Percentiles rank a stretch among this genome's conserved stretches.
Evolutionary conservation across 2,888 invertebrate genomes (phyloP).

Genomic region (Polyommatus icarus): DNA sequence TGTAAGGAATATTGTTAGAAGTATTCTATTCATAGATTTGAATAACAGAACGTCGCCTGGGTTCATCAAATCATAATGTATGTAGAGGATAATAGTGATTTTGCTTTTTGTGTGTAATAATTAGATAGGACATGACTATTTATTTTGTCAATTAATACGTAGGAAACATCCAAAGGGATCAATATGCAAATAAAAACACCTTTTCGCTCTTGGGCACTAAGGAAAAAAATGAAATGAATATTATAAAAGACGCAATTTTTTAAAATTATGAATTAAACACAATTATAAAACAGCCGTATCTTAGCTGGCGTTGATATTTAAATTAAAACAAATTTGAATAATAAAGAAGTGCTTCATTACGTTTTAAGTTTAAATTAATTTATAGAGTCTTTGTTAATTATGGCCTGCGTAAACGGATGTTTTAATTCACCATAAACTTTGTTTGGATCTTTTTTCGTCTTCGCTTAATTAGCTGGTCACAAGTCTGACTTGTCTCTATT

Average conservation of each 20-base stretch:
- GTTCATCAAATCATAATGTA: conserved; percentile 3
- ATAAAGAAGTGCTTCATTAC: background rate
- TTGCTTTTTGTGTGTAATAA: background rate
- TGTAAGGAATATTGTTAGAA: conserved; percentile 37
- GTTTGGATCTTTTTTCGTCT: conserved; percentile 53
- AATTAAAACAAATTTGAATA: conserved; percentile 13
- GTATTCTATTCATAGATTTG: conserved; percentile 27
- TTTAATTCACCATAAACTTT: conserved; percentile 56
- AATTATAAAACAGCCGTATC: background rate
- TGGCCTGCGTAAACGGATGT: conserved; percentile 55
- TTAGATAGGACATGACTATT: background rate
- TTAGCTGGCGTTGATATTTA: background rate
- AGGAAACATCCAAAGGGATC: no score
- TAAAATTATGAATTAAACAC: background rate
- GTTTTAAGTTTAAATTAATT: conserved; percentile 28
- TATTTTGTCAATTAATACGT: no score
- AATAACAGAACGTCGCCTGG: conserved; percentile 2
- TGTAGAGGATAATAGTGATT: background rate
- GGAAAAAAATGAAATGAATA: background rate
- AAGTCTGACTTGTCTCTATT: conserved; percentile 47
- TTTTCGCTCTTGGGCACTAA: background rate
- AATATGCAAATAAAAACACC: no score
- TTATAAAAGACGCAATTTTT: background rate
- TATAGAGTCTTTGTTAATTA: conserved; percentile 43
- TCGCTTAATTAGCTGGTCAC: conserved; percentile 62